A percentile compares a stretch with the other conserved stretches of the same genome.
Conservation (phyloP, 2,888 invertebrate species). For the Lasioglossum vierecki region DNA sequence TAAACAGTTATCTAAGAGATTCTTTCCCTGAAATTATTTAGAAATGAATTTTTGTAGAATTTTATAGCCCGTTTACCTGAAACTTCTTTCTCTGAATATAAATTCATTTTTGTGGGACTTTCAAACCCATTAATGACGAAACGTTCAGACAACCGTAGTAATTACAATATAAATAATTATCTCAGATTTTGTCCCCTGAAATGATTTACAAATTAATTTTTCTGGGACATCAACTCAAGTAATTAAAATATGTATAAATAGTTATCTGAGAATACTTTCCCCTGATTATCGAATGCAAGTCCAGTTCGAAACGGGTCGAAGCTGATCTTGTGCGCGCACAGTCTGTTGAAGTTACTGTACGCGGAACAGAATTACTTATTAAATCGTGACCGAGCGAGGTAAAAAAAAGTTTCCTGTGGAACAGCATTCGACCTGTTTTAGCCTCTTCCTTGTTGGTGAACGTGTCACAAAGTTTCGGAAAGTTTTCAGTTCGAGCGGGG, state of each 20-base stretch:
- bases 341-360: background rate
- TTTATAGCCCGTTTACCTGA: no score
- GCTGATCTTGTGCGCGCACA: background rate
- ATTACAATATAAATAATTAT: no score
- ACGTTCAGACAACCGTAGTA: no score
- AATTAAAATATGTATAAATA: background rate
- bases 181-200: no score
- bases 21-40: no score
- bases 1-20: background rate
- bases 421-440: background rate
- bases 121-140: no score
- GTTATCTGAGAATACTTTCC: background rate
- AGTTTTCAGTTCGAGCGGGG: constrained; percentile 65
- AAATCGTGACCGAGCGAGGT: background rate
- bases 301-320: background rate
- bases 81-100: no score
- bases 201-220: no score
- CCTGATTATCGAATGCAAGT: background rate
- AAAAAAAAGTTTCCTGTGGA: constrained; percentile 1
- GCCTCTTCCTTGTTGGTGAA: constrained; percentile 31
- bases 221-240: background rate
- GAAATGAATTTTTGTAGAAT: no score
- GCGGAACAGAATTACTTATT: background rate
- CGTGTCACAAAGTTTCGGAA: constrained; percentile 67
- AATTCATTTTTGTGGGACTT: no score